A percentile compares a stretch with the other conserved stretches of the same genome.
Conservation (phyloP, 2,888 invertebrate genomes). For the Ectropis crepuscularia region DNA sequence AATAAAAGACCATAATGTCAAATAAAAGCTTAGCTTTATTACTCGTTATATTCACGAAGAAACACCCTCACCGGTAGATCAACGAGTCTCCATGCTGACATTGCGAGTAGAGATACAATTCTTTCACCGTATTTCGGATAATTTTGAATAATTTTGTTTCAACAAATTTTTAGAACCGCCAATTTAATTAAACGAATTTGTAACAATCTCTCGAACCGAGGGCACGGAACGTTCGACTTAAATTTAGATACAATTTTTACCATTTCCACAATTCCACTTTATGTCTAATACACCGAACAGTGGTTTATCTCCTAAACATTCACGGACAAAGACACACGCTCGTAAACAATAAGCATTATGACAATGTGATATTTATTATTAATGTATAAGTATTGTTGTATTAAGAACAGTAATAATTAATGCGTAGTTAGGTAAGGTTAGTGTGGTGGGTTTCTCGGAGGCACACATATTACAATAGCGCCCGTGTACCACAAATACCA, state of each 20-base stretch:
- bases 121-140: constrained; percentile 68
- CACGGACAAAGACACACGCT: constrained; percentile 85
- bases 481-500: constrained; percentile 82
- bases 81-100: constrained; percentile 78
- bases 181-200: constrained; percentile 68
- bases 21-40: constrained; percentile 92
- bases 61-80: constrained; percentile 79
- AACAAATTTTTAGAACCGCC: constrained; percentile 70
- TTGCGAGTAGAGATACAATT: constrained; percentile 69
- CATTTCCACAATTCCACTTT: constrained; percentile 67
- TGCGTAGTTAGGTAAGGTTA: constrained; percentile 82
- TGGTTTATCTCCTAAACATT: constrained; percentile 81
- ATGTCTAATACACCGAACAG: constrained; percentile 82
- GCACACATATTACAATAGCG: constrained; percentile 84
- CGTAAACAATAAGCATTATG: constrained; percentile 85
- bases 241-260: constrained; percentile 70
- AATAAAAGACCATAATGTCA: constrained; percentile 79
- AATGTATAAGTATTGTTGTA: constrained; percentile 82
- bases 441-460: constrained; percentile 75
- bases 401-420: constrained; percentile 82
- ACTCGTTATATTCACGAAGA: constrained; percentile 89
- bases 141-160: constrained; percentile 75
- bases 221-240: constrained; percentile 46
- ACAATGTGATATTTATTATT: constrained; percentile 84
- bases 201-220: constrained; percentile 51